A percentile compares a stretch with the other conserved stretches of the same genome.
These are phyloP conservation scores for Otis tarda DNA, from an alignment of 2,113 vertebrate species.

Conservation along the genomic window DNA sequence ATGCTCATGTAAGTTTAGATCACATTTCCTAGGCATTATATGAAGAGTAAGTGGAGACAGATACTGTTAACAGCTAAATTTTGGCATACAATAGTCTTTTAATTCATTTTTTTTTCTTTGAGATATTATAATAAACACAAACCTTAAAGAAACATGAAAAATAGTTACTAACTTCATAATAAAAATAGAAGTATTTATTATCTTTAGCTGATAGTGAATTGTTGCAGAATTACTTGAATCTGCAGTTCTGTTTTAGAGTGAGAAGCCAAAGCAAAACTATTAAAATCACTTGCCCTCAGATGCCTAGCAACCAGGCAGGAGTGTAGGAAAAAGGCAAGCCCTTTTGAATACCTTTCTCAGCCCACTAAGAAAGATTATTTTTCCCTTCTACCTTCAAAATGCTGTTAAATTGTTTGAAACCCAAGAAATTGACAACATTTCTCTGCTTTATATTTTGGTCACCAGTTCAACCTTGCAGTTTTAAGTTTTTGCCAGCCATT, in stretches of 20 bases:
- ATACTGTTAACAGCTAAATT: not conserved
- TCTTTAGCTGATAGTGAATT: not conserved
- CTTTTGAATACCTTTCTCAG: not conserved
- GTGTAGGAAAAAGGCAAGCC: not conserved
- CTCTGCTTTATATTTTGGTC: not conserved
- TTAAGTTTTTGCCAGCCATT: not conserved
- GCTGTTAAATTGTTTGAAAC: not conserved
- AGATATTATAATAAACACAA: not conserved
- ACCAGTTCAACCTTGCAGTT: not conserved
- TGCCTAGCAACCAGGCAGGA: not conserved
- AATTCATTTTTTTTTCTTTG: not conserved
- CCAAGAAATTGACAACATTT: not conserved
- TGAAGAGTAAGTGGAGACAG: not conserved
- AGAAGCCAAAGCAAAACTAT: not conserved
- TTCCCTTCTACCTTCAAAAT: not conserved
- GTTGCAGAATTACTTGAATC: not conserved
- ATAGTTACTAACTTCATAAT: not conserved
- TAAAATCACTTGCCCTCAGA: not conserved
- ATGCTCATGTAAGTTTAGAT: not conserved
- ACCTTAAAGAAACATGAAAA: not conserved
- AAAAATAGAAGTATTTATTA: not conserved
- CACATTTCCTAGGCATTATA: not conserved
- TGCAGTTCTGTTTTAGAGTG: not conserved
- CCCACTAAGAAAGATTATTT: not conserved
- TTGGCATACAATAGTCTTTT: not conserved